These are phyloP conservation scores for Poecilobothrus nobilitatus DNA, from an alignment of 2,888 invertebrate genomes.

Conservation along the genomic window DNA sequence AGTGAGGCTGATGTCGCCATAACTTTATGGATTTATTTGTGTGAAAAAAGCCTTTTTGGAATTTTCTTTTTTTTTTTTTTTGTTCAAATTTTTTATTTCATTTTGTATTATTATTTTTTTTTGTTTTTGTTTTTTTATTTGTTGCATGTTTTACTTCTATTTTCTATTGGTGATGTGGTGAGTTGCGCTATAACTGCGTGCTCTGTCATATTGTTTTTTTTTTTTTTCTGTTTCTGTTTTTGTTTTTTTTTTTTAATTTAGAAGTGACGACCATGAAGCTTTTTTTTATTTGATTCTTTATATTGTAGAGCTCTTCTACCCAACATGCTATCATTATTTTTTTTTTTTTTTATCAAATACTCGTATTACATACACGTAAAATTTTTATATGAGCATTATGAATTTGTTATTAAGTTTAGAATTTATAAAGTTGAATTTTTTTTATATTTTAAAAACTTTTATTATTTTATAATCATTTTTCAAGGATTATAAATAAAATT, in stretches of 20 bases:
- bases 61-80: not conserved
- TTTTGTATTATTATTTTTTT: not conserved
- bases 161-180: not conserved
- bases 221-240: not conserved
- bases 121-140: not conserved
- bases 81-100: not conserved
- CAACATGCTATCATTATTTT: too few relatives aligned
- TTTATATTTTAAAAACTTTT: too few relatives aligned
- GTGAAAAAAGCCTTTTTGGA: not conserved
- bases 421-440: too few relatives aligned
- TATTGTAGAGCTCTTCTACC: not conserved
- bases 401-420: too few relatives aligned
- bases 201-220: not conserved
- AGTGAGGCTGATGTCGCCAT: not conserved
- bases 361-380: too few relatives aligned
- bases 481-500: too few relatives aligned
- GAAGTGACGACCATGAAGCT: conserved; percentile 4
- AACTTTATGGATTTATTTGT: not conserved
- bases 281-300: not conserved
- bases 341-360: too few relatives aligned
- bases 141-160: not conserved
- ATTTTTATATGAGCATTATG: too few relatives aligned
- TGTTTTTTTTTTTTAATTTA: not conserved
- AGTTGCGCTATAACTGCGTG: not conserved
- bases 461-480: too few relatives aligned